Evolutionary conservation across 1,140 invertebrate species (phyloP).

Genomic region (Diprion similis): DNA sequence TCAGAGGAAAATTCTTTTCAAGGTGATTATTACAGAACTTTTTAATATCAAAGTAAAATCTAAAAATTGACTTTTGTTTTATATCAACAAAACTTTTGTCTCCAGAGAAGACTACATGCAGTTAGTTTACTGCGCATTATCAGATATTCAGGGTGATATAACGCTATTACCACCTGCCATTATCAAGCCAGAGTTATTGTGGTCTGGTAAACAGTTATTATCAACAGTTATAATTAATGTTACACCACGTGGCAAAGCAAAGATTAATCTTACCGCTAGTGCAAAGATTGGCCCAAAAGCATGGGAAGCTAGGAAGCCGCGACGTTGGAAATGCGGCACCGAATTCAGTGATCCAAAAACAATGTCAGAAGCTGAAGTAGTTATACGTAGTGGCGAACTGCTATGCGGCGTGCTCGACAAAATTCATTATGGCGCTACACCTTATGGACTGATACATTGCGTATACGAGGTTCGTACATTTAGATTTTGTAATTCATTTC

Average conservation of each 20-base stretch:
- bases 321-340: slow-evolving; percentile 69
- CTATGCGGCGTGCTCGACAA: slow-evolving; percentile 96
- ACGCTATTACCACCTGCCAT: slow-evolving; percentile 86
- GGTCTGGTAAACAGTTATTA: slow-evolving; percentile 97
- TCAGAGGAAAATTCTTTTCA: slow-evolving; percentile 89
- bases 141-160: slow-evolving; percentile 71
- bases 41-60: not conserved
- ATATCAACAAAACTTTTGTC: slow-evolving; percentile 12
- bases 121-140: slow-evolving; percentile 85
- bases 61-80: not conserved
- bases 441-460: slow-evolving; percentile 91
- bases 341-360: slow-evolving; percentile 64
- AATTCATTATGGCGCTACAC: slow-evolving; percentile 93
- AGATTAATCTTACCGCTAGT: slow-evolving; percentile 80
- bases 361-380: slow-evolving; percentile 92
- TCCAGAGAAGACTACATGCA: slow-evolving; percentile 86
- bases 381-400: slow-evolving; percentile 89
- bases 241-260: slow-evolving; percentile 76
- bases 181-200: slow-evolving; percentile 85
- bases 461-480: slow-evolving; percentile 77
- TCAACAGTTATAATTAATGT: slow-evolving; percentile 89
- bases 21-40: slow-evolving; percentile 31
- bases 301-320: slow-evolving; percentile 69
- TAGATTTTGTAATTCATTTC: not conserved
- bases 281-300: slow-evolving; percentile 85